Base-by-base conservation (phyloP, 2,888 invertebrate species). In the Meliscaeva auricollis region DNA sequence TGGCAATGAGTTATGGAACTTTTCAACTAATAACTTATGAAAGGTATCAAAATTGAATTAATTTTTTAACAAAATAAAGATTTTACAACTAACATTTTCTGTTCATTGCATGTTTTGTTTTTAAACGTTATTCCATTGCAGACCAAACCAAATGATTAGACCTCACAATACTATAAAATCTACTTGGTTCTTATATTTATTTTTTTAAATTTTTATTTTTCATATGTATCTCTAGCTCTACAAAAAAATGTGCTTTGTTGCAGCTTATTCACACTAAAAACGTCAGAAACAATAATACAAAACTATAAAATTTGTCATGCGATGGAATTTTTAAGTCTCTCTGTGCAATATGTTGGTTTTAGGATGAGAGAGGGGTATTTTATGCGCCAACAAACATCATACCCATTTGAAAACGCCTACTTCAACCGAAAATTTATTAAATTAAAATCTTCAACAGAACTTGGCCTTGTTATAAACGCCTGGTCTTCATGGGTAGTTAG, bases 341-440 rank as follows among this genome's bases (percentile, higher is more conserved):
- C 54, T 30, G 30, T 54, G 26, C 9, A 26, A 58, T 38, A 35
- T 7, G n/a, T 30, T 58, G 20, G 11, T 17, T 22, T 8, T 11
- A 26, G 9, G 7, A 46, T 26, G 9, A 9, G n/a, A 7, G 9
- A 13, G 15, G 2, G 13, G 48, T 13, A 7, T 26, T 22, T 32
- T 44, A 32, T 32, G 11, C 58, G 17, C 46, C 46, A 41, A 46
- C 30, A 26, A 77, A 60, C 66, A 30, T 46, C 76, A 46, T 20
- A 66, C 46, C 20, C 38, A 30, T 46, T 11, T 11, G 11, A 44
- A 50, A 46, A 62, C 41, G 66, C 15, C 32, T 50, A 17, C 38
- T 48, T 64, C 48, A 56, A 50, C 9, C 2, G 35, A 70, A 66
- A 72, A 75, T 79, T 62, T 84, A 84, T 84, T 84, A 84, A 84